Evolutionary conservation across 2,888 invertebrate genomes (phyloP).

Genomic region (Laothoe populi): DNA sequence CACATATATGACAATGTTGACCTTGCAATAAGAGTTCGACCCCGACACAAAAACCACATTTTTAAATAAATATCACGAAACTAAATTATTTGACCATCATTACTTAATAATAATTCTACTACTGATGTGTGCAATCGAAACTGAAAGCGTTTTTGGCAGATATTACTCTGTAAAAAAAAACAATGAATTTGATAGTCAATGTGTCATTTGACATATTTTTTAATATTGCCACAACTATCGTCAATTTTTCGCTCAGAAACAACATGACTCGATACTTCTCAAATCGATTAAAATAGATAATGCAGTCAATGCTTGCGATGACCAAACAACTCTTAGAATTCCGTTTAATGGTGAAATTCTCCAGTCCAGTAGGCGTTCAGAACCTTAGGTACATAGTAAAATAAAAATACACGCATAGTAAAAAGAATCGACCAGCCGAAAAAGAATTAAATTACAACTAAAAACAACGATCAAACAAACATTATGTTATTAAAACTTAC

Average conservation of each 20-base stretch:
- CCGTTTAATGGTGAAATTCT: neutral
- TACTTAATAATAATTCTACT: constrained; percentile 16
- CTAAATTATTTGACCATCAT: constrained; percentile 26
- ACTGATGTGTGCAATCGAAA: constrained; percentile 15
- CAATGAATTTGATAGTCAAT: no score
- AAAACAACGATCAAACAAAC: constrained; percentile 71
- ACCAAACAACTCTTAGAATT: no score
- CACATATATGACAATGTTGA: constrained; percentile 23
- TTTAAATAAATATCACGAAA: constrained; percentile 49
- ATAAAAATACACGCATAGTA: constrained; percentile 37
- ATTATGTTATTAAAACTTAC: constrained; percentile 58
- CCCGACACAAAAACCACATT: constrained; percentile 39
- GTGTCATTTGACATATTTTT: no score
- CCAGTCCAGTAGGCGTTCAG: constrained; percentile 31
- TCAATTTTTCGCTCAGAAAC: constrained; percentile 16
- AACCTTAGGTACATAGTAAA: constrained; percentile 38
- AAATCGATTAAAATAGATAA: constrained; percentile 1
- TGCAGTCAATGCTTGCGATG: constrained; percentile 34
- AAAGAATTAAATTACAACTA: constrained; percentile 59
- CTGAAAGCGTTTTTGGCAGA: constrained; percentile 21
- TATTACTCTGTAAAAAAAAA: no score
- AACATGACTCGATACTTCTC: neutral
- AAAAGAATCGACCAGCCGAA: constrained; percentile 51
- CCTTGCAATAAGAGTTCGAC: constrained; percentile 33
- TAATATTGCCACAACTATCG: neutral